A percentile compares a stretch with the other conserved stretches of the same genome.
These are phyloP conservation scores for Hydrozoanthus gracilis DNA, from an alignment of 92 coral and sea anemone genomes.

Conservation along the genomic window DNA sequence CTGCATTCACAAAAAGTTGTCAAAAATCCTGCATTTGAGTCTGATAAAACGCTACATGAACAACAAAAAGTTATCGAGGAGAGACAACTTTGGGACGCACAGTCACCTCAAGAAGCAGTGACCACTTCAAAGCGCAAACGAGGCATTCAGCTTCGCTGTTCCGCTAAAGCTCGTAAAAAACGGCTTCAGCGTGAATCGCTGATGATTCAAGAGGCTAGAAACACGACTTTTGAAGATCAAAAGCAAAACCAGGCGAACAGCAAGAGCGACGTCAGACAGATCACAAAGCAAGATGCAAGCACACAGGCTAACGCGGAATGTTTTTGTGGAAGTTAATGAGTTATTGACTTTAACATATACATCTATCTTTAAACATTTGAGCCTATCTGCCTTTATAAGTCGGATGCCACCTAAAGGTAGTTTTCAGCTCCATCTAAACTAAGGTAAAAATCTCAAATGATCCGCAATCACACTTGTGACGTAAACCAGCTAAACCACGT, in stretches of 20 bases:
- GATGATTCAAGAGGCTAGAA: neutral
- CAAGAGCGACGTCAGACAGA: neutral
- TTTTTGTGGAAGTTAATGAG: neutral
- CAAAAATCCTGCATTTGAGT: neutral
- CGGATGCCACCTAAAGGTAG: no score
- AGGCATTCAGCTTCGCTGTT: conserved; percentile 27
- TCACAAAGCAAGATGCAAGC: neutral
- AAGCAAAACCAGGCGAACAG: neutral
- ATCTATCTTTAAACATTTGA: no score
- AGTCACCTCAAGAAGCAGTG: neutral
- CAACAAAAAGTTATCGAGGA: neutral
- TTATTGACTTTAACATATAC: neutral
- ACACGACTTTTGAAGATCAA: neutral
- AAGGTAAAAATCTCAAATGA: no score
- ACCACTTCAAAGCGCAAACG: neutral
- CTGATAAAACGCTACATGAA: neutral
- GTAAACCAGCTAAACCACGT: no score
- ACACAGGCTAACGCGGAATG: neutral
- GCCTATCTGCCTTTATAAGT: no score
- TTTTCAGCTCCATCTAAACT: no score
- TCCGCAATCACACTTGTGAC: no score
- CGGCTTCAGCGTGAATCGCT: conserved; percentile 23
- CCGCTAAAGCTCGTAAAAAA: conserved; percentile 27
- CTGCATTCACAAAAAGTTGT: neutral
- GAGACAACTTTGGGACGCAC: neutral